These are phyloP conservation scores for Crioceris asparagi DNA, from an alignment of 2,888 invertebrate genomes.

Conservation along the genomic window DNA sequence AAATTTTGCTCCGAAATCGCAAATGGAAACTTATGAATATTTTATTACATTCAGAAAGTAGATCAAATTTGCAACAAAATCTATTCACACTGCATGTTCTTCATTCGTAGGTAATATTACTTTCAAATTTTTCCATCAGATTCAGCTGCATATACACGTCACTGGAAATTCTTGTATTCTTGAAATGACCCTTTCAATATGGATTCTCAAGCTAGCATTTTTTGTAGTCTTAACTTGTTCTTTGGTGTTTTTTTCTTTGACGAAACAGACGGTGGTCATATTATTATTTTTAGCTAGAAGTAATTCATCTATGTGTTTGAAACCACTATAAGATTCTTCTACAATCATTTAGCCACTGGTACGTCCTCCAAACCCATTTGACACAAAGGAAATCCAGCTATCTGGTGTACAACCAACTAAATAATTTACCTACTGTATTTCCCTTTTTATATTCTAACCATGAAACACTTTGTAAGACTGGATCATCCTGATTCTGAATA, in stretches of 20 bases:
- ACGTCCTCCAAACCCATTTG: slow-evolving; percentile 20
- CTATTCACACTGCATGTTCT: too few relatives aligned
- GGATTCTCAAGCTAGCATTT: slow-evolving; percentile 20
- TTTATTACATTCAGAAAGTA: too few relatives aligned
- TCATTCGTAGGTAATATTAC: slow-evolving; percentile 3
- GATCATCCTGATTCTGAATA: slow-evolving; percentile 18
- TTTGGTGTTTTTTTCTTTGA: slow-evolving; percentile 9
- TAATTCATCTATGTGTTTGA: slow-evolving; percentile 13
- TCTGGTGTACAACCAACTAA: slow-evolving; percentile 22
- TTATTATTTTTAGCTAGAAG: slow-evolving; percentile 9
- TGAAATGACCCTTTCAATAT: slow-evolving; percentile 22
- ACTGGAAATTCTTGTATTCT: slow-evolving; percentile 16
- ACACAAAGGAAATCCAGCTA: slow-evolving; percentile 21
- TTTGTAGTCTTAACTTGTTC: slow-evolving; percentile 15
- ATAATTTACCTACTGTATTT: slow-evolving; percentile 27
- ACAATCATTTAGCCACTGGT: slow-evolving; percentile 13
- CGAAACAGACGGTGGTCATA: slow-evolving; percentile 15
- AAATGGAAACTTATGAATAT: too few relatives aligned
- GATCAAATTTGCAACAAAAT: too few relatives aligned
- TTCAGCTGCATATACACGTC: slow-evolving; percentile 7
- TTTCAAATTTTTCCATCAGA: slow-evolving; percentile 6
- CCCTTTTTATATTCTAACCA: slow-evolving; percentile 26
- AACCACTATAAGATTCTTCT: slow-evolving; percentile 19
- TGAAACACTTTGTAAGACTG: slow-evolving; percentile 21
- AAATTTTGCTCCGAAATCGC: too few relatives aligned